Evolutionary conservation across 2,888 invertebrate species (phyloP), one percentile per base, ranked within the genome.

Genomic region (Tachina fera): DNA sequence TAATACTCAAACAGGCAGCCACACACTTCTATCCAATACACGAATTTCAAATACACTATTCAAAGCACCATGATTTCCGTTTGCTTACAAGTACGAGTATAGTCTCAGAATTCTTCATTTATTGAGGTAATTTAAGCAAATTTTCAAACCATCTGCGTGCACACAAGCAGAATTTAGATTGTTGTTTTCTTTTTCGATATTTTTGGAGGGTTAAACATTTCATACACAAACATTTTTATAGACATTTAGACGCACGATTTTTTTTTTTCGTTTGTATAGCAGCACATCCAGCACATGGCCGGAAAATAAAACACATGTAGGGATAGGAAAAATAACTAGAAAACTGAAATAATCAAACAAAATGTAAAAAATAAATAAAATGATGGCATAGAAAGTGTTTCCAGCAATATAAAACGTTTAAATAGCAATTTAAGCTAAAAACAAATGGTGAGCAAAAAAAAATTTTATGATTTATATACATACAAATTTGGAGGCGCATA

Each of bases 331-430:
- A 68, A 41, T n/a, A 10, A 45, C 39, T 43, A 5, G 1, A 61
- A 53, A 53, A 9, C 31, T 31, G 11, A 51, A 68, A 75, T 56
- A 71, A 41, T 77, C 70, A 71, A 45, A 65, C 61, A 72, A 31
- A 31, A 31, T 6, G 6, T 6, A 31, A 31, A 6, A 31, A 31
- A 31, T 31, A 31, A 31, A 6, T 6, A 31, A 31, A 31, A 31
- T 31, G 31, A 51, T 63, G 41, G 1, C 10, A 68, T 45, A 67
- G 60, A 81, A 85, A 85, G 70, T 78, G 78, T 60, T 78, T 67
- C 31, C 51, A 19, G 45, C 67, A 49, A 47, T 61, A 65, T 75
- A 83, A 86, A 86, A 79, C 86, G 86, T 79, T 86, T 86, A 86
- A 86, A 74, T 65, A 39, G 65, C 79, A 83, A 79, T 86, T 86